Evolutionary conservation across 2,888 invertebrate species (phyloP).

Genomic region (Unio delphinus): DNA sequence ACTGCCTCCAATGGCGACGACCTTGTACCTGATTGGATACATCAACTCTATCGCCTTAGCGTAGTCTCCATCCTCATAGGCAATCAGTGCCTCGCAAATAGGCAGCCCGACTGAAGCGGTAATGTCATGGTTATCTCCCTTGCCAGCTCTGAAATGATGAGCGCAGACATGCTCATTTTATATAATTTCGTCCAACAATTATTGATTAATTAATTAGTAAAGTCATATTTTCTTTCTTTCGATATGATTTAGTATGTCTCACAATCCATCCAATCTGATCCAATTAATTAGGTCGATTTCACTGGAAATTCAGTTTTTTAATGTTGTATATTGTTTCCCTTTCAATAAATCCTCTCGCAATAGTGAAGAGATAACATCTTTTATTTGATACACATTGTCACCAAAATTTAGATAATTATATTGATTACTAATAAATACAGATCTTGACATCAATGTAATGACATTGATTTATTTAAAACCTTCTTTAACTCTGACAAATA

Average conservation of each 20-base stretch:
- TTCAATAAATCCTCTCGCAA: too few relatives aligned
- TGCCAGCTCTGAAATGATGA: slow-evolving; percentile 28
- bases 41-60: slow-evolving; percentile 64
- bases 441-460: too few relatives aligned
- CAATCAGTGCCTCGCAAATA: slow-evolving; percentile 66
- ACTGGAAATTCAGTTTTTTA: too few relatives aligned
- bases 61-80: slow-evolving; percentile 67
- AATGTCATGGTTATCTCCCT: slow-evolving; percentile 44
- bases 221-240: background rate
- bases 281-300: too few relatives aligned
- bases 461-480: too few relatives aligned
- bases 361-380: too few relatives aligned
- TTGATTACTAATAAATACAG: too few relatives aligned
- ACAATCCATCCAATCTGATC: background rate
- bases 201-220: background rate
- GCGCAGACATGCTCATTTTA: background rate
- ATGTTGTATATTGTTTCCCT: too few relatives aligned
- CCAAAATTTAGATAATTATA: too few relatives aligned
- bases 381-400: too few relatives aligned
- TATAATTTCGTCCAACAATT: background rate
- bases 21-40: slow-evolving; percentile 64
- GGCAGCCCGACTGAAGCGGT: slow-evolving; percentile 57
- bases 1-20: slow-evolving; percentile 71
- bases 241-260: background rate
- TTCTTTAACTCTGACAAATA: too few relatives aligned